Evolutionary conservation across 2,797 vertebrate genomes (phyloP).

Genomic region (Toxotes lorentzi): DNA sequence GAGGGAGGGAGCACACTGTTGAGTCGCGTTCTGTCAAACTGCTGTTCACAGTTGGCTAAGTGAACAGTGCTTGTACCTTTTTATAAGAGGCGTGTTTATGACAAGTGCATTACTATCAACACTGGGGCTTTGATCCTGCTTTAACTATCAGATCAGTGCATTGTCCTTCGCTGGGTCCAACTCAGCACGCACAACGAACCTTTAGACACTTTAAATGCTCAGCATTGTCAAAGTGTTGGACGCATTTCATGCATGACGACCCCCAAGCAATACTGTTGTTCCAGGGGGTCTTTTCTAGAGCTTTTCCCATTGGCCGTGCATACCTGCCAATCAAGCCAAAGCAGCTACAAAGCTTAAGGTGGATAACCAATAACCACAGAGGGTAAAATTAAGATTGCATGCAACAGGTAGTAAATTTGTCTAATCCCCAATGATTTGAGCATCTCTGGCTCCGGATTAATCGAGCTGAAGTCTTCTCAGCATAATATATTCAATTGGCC

Average conservation of each 20-base stretch:
- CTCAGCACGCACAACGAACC: constrained; percentile 41
- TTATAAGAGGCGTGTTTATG: constrained; percentile 17
- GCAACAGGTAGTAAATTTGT: constrained; percentile 46
- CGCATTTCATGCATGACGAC: constrained; percentile 82
- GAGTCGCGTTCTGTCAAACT: constrained; percentile 20
- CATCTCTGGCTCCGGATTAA: constrained; percentile 18
- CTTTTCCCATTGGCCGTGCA: constrained; percentile 29
- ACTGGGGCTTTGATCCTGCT: constrained; percentile 54
- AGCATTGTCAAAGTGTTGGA: constrained; percentile 84
- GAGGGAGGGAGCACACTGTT: background rate
- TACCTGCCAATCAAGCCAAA: constrained; percentile 46
- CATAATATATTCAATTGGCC: constrained; percentile 24
- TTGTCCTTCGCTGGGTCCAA: constrained; percentile 61
- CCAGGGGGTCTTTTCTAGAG: constrained; percentile 27
- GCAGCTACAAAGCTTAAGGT: constrained; percentile 22
- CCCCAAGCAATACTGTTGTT: constrained; percentile 13
- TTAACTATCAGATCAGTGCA: constrained; percentile 72
- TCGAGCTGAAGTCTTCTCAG: constrained; percentile 27
- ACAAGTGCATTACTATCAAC: constrained; percentile 60
- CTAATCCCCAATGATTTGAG: constrained; percentile 22
- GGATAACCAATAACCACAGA: constrained; percentile 21
- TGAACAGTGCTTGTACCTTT: constrained; percentile 39
- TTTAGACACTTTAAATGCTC: constrained; percentile 86
- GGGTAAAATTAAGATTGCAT: constrained; percentile 43
- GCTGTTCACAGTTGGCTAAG: constrained; percentile 31